Evolutionary conservation across 2,797 vertebrate species (phyloP).

Genomic region (Argyrosomus regius): DNA sequence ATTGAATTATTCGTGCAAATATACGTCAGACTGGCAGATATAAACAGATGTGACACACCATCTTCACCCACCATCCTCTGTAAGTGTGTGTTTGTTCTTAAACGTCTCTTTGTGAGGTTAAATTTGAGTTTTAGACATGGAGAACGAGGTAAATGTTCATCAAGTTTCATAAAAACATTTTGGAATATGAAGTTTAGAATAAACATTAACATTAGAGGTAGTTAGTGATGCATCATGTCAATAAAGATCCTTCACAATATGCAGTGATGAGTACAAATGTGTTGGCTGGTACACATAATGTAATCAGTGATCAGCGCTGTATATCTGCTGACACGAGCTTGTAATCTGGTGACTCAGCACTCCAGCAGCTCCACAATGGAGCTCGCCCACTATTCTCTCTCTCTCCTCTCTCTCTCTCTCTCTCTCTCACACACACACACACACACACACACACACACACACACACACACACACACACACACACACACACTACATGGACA

Average conservation of each 20-base stretch:
- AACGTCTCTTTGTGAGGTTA: too few species aligned
- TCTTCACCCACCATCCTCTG: too few species aligned
- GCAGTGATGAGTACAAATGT: neutral
- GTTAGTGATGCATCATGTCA: neutral
- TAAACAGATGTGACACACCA: too few species aligned
- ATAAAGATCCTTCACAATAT: neutral
- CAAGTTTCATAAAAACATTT: neutral
- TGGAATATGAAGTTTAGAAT: neutral
- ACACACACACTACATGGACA: neutral
- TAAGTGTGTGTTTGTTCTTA: too few species aligned
- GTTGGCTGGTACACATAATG: neutral
- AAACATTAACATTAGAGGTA: neutral
- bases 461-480: conserved; percentile 34
- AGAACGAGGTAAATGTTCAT: too few species aligned
- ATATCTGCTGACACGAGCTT: conserved; percentile 51
- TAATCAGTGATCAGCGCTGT: conserved; percentile 32
- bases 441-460: neutral
- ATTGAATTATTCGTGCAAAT: too few species aligned
- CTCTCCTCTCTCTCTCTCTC: too few species aligned
- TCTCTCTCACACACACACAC: conserved; percentile 33
- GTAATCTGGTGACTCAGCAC: conserved; percentile 50
- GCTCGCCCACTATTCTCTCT: too few species aligned
- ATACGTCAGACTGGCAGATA: too few species aligned
- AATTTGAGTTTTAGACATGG: too few species aligned
- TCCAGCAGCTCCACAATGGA: conserved; percentile 1